Percentiles rank a stretch among this genome's conserved stretches.
These are phyloP conservation scores for Lepilemur septentrionalis DNA, from an alignment of 2,797 vertebrate species.

Conservation along the genomic window DNA sequence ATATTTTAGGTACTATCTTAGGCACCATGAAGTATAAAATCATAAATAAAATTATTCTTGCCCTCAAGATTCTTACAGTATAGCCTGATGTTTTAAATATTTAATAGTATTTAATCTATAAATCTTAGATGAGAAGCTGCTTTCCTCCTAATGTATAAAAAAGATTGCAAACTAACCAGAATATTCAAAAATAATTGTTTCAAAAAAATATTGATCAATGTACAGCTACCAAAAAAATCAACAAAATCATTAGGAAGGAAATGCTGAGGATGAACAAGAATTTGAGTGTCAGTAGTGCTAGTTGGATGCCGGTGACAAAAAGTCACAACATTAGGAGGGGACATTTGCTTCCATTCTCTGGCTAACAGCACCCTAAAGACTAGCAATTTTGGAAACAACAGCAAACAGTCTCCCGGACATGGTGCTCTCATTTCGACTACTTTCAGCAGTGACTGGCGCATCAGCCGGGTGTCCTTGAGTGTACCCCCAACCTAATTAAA, in stretches of 20 bases:
- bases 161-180: background rate
- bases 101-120: background rate
- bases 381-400: background rate
- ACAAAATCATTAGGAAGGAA: background rate
- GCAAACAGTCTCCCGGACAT: background rate
- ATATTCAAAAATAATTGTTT: conserved; percentile 22
- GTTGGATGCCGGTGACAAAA: background rate
- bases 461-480: background rate
- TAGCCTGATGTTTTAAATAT: background rate
- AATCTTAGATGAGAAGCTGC: background rate
- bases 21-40: background rate
- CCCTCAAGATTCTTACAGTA: background rate
- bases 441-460: background rate
- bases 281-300: background rate
- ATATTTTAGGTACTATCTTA: background rate
- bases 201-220: background rate
- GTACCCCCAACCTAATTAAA: background rate
- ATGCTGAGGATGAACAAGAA: background rate
- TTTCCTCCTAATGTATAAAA: background rate
- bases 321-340: background rate
- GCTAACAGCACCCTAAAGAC: background rate
- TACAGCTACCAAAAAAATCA: background rate
- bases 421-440: background rate
- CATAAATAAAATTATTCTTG: background rate
- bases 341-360: background rate